A percentile compares a stretch with the other conserved stretches of the same genome.
These are phyloP conservation scores for Leucophora obtusa DNA, from an alignment of 2,888 invertebrate genomes.

Conservation along the genomic window DNA sequence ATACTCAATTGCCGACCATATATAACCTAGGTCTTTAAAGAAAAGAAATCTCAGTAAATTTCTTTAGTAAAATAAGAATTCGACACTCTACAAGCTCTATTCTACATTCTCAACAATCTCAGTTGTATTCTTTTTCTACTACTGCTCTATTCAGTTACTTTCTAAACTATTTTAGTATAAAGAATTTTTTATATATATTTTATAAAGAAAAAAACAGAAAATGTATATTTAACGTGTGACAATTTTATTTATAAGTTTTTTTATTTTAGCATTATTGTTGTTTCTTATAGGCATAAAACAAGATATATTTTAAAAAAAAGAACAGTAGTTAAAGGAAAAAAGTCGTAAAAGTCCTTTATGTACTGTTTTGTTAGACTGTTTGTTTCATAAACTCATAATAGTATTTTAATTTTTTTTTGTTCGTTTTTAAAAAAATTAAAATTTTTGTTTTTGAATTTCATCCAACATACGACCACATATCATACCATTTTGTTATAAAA, in stretches of 20 bases:
- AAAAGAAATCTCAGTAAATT: constrained; percentile 46
- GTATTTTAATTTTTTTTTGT: constrained; percentile 14
- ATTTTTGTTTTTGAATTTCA: constrained; percentile 26
- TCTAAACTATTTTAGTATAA: constrained; percentile 20
- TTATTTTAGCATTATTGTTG: constrained; percentile 62
- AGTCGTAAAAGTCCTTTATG: constrained; percentile 5
- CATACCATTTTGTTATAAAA: constrained; percentile 16
- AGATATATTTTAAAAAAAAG: not conserved
- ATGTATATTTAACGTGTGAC: constrained; percentile 64
- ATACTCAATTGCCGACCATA: constrained; percentile 38
- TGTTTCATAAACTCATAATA: constrained; percentile 55
- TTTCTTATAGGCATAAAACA: constrained; percentile 50
- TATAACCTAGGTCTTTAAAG: constrained; percentile 3
- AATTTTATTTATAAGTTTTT: constrained; percentile 55
- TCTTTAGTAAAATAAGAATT: constrained; percentile 40
- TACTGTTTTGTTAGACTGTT: constrained; percentile 55
- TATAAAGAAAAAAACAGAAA: constrained; percentile 20
- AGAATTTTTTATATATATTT: constrained; percentile 38
- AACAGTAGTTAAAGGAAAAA: constrained; percentile 8
- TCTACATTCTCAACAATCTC: not conserved
- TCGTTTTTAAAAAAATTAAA: constrained; percentile 19
- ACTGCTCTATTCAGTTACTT: constrained; percentile 19
- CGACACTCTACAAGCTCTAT: constrained; percentile 10
- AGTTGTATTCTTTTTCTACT: constrained; percentile 14
- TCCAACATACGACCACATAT: constrained; percentile 7